Evolutionary conservation across 2,888 invertebrate species (phyloP), one percentile per base, ranked within the genome.

Genomic region (Seira sanloemensis): DNA sequence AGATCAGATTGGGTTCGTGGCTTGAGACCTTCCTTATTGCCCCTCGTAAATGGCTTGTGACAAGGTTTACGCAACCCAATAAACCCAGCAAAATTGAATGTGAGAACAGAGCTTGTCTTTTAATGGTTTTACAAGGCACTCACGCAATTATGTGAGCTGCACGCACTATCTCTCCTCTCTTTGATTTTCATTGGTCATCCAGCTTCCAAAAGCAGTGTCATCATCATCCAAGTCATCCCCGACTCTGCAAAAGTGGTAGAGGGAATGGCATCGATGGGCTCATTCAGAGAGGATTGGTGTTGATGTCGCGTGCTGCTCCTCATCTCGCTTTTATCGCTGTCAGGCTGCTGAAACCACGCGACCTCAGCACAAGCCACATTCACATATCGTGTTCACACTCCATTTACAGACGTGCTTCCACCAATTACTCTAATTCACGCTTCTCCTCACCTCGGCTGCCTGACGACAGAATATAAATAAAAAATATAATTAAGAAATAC

Each of bases 381-480:
- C 18, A 78, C 77, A 87, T 89, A 89, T 88, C 89, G 89, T 88
- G 89, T 89, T 89, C 89, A 89, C 89, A 89, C 87, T 82, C 88
- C 89, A 89, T 89, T 89, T 89, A 83, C 62, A 81, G 69, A 67
- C 73, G 62, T 82, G 66, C 76, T 84, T 74, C 69, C n/a, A n/a
- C n/a, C n/a, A n/a, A n/a, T n/a, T n/a, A n/a, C n/a, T n/a, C n/a
- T n/a, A n/a, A n/a, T n/a, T n/a, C n/a, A n/a, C n/a, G n/a, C n/a
- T n/a, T n/a, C n/a, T n/a, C n/a, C n/a, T n/a, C n/a, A n/a, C n/a
- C n/a, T n/a, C n/a, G n/a, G n/a, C n/a, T n/a, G n/a, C n/a, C n/a
- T n/a, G n/a, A n/a, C n/a, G n/a, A n/a, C n/a, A n/a, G n/a, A n/a
- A n/a, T n/a, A n/a, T n/a, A n/a, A n/a, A n/a, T n/a, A n/a, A n/a